Conservation (phyloP, 2,888 invertebrate genomes). For the Lydus trimaculatus region DNA sequence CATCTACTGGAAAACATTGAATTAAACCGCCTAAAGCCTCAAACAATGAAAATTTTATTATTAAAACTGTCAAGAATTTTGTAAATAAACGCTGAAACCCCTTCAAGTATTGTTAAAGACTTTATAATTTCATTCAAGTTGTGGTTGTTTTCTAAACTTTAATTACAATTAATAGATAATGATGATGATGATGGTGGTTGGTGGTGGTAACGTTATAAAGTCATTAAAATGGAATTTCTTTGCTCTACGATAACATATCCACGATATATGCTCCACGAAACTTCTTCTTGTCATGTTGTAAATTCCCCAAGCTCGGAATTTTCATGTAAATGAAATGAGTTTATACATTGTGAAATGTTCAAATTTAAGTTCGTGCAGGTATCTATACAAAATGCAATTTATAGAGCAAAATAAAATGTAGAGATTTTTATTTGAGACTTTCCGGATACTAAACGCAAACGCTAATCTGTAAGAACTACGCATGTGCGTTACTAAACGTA, state of each 20-base stretch:
- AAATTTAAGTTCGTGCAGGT: neutral
- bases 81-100: neutral
- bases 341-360: neutral
- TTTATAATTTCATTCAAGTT: neutral
- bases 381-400: no score
- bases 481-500: no score
- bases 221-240: neutral
- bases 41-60: neutral
- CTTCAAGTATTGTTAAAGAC: neutral
- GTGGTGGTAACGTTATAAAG: no score
- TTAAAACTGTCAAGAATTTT: neutral
- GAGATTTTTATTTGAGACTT: no score
- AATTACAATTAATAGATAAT: neutral
- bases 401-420: no score
- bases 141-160: neutral
- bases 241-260: neutral
- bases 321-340: neutral
- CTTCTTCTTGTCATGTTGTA: neutral
- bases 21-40: neutral
- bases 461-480: no score
- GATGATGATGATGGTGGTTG: neutral
- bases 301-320: neutral
- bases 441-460: no score
- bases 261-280: neutral
- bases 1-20: no score